Evolutionary conservation across 2,113 vertebrate species (phyloP).

Genomic region (Barnardius zonarius): DNA sequence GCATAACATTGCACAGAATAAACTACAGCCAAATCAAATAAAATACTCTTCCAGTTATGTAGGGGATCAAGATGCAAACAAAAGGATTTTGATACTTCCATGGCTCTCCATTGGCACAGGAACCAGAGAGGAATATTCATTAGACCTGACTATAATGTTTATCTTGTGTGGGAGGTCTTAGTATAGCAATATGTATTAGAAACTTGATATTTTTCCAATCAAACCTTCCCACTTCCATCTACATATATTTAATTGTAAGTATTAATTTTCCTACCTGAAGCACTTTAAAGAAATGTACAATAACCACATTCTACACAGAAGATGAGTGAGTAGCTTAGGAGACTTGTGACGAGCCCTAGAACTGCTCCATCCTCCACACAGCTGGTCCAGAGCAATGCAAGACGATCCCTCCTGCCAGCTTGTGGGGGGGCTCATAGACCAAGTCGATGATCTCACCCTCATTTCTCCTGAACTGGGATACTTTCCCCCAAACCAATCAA

Average conservation of each 20-base stretch:
- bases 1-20: neutral
- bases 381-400: neutral
- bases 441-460: neutral
- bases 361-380: neutral
- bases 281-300: constrained; percentile 27
- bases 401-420: neutral
- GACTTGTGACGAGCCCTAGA: neutral
- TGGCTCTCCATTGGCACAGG: constrained; percentile 25
- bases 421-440: neutral
- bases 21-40: neutral
- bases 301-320: neutral
- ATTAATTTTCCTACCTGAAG: constrained; percentile 52
- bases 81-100: constrained; percentile 8
- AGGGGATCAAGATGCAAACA: neutral
- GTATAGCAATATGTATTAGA: constrained; percentile 66
- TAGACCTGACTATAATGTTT: constrained; percentile 46
- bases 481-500: neutral
- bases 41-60: neutral
- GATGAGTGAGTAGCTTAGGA: neutral
- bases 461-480: neutral
- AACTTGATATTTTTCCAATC: constrained; percentile 69
- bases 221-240: constrained; percentile 66
- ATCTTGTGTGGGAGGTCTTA: constrained; percentile 68
- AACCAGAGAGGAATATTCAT: constrained; percentile 47
- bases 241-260: constrained; percentile 68